Base-by-base conservation (phyloP, 53 echinoderm and acorn worm species). In the Apostichopus leukothele region DNA sequence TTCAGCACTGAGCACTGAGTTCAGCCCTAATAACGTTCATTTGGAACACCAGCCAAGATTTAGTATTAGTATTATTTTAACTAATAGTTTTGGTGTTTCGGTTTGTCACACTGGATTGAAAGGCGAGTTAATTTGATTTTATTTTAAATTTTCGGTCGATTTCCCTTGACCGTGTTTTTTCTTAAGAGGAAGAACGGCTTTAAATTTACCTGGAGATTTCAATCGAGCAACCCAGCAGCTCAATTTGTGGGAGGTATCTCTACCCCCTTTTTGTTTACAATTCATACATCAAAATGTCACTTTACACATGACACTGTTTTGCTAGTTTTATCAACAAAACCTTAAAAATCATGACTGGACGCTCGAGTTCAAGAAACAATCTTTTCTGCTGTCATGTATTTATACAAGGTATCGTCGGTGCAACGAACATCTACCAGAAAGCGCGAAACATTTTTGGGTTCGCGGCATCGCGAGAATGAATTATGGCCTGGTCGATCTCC, bases 241-340 rank as follows among this genome's bases (percentile, higher is more conserved):
- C 63, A 63, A 63, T 63, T 63, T 63, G 79, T 79, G 79, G 79
- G 79, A 79, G 79, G 53, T 79, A 79, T 79, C 53, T 79, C 53
- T 63, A 16, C 63, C 63, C 63, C 79, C 19, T 53, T 39, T 39
- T 39, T 79, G 79, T 79, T 79, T 79, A 79, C 79, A 51, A 53
- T 53, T 79, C 79, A 53, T 79, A 79, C 53, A 52, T 79, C 79
- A 79, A 53, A 9, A 51, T 51, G 79, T 79, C 79, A 79, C 79
- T 79, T 79, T 79, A 79, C 79, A 16, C 79, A 79, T 51, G 79
- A 79, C 79, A 79, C 79, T 79, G 79, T 79, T 79, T 79, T 79
- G 79, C 79, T 79, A 79, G 79, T 79, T 54, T 81, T 81, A 81
- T 81, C 81, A 81, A 81, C 81, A 81, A 81, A 81, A 81, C 81